Evolutionary conservation across 2,113 vertebrate species (phyloP).

Genomic region (Oriolus oriolus): DNA sequence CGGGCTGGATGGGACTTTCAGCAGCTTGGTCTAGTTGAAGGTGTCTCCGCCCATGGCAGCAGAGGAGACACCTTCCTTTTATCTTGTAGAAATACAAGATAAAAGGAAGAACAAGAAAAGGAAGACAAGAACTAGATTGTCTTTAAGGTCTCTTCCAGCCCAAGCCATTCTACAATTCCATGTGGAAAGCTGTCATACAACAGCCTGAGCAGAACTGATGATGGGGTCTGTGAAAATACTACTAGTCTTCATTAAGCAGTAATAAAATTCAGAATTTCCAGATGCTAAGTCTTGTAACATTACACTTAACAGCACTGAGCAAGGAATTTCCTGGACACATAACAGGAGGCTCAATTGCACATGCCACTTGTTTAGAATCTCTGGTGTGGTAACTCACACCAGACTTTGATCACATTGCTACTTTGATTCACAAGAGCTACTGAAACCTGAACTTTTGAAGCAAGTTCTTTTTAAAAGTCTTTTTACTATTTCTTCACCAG

Average conservation of each 20-base stretch:
- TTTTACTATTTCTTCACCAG: not conserved
- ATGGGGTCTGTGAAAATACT: not conserved
- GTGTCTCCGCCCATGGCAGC: not conserved
- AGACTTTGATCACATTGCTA: not conserved
- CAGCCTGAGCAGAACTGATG: not conserved
- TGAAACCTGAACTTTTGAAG: not conserved
- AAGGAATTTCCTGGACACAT: not conserved
- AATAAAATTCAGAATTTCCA: not conserved
- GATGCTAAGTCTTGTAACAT: not conserved
- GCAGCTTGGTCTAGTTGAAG: not conserved
- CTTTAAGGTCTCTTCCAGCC: not conserved
- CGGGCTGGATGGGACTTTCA: not conserved
- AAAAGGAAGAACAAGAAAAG: too few species aligned
- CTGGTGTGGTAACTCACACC: not conserved
- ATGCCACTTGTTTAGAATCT: not conserved
- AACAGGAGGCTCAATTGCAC: not conserved
- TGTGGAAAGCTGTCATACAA: not conserved
- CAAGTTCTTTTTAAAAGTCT: not conserved
- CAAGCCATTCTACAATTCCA: fast-evolving
- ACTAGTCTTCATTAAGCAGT: not conserved
- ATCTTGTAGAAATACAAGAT: too few species aligned
- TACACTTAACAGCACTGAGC: not conserved
- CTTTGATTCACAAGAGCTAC: not conserved
- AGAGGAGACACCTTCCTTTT: too few species aligned
- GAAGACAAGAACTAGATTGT: not conserved